Conservation (phyloP, 2,797 vertebrate genomes). For the Steatocranus sp. region DNA sequence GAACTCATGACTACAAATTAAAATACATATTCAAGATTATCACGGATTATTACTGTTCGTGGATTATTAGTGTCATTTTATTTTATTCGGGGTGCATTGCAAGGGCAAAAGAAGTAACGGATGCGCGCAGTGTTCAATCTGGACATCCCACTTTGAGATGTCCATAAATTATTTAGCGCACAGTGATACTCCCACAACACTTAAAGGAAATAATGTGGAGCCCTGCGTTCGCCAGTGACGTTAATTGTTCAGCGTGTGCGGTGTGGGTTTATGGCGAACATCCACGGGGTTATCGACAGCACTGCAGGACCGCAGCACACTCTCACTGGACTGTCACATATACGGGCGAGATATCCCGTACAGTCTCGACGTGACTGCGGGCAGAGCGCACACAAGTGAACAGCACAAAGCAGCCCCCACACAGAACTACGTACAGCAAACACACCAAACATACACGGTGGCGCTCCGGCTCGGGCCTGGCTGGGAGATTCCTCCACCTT, state of each 20-base stretch:
- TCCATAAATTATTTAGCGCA: conserved; percentile 25
- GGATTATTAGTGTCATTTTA: neutral
- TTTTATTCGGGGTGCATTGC: neutral
- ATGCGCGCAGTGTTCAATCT: conserved; percentile 10
- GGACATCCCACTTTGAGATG: conserved; percentile 22
- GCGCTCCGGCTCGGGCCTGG: neutral
- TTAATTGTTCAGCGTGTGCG: neutral
- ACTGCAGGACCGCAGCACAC: neutral
- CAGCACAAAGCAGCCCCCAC: neutral
- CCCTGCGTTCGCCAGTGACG: neutral
- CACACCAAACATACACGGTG: neutral
- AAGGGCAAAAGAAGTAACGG: neutral
- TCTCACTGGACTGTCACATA: neutral
- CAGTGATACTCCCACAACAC: conserved; percentile 4
- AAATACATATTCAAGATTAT: neutral
- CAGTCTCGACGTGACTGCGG: neutral
- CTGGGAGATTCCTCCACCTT: conserved; percentile 20
- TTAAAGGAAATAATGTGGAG: neutral
- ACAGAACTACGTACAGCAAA: neutral
- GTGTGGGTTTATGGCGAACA: neutral
- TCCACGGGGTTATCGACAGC: neutral
- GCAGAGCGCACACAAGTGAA: neutral
- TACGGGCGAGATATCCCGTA: neutral
- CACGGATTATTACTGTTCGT: neutral
- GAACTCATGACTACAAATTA: neutral